Evolutionary conservation across 2,797 vertebrate species (phyloP), one percentile per base, ranked within the genome.

Genomic region (Cichlasoma orientale): DNA sequence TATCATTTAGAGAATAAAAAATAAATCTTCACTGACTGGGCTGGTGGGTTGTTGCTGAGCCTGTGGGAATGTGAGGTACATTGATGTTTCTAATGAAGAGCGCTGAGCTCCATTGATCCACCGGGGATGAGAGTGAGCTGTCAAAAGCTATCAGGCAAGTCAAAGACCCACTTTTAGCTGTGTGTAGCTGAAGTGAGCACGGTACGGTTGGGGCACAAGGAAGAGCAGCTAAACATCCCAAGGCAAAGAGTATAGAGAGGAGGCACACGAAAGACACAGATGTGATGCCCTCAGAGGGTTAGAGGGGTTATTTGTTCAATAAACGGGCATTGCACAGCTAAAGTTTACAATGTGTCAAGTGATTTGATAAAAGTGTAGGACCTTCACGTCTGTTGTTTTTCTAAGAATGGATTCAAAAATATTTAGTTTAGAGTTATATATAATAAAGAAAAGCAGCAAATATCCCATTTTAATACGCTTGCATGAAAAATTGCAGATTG

Each of bases 81-180:
- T 92, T 92, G 92, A 94, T 93, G 93, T 92, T 91, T 93, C 89
- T 92, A 92, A 94, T 94, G 94, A 94, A 92, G 90, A 93, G 92
- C 66, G 56, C 88, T 89, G 93, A 92, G 93, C 91, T 90, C 82
- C 90, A 94, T 94, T 94, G 93, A 94, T 94, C 93, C 88, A 85
- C 77, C 36, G 10, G 85, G 90, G 92, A 93, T 93, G 92, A 94
- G 93, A 92, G 91, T 89, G 92, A 93, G 92, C 93, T 94, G 94
- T 94, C 94, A 94, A 89, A 93, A 92, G 88, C 94, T 89, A 93
- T 94, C 93, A 94, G 85, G 84, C 87, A 66, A 92, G 91, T 93
- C 84, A 87, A 90, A 93, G 91, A 90, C 88, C 90, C 89, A 92
- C 86, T 92, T 92, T 89, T 75, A 90, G 90, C 78, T 56, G 52